Evolutionary conservation across 2,888 invertebrate species (phyloP).

Genomic region (Halictus quadricinctus): DNA sequence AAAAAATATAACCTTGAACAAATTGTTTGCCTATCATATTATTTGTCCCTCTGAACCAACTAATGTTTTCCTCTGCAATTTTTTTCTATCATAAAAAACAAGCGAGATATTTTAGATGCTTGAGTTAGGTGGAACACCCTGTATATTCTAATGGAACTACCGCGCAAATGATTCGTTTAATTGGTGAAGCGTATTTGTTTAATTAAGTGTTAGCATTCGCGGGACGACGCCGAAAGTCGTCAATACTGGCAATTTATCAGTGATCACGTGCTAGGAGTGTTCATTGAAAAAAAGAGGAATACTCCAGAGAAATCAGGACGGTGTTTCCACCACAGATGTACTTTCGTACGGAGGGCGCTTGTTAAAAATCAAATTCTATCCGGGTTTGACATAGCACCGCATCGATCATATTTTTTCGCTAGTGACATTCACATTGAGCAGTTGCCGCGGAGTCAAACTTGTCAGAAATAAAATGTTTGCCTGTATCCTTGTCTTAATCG

Average conservation of each 20-base stretch:
- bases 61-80: too few relatives aligned
- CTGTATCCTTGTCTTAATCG: not conserved
- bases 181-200: not conserved
- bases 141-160: not conserved
- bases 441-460: not conserved
- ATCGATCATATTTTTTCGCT: not conserved
- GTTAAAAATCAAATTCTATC: conserved; percentile 24
- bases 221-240: not conserved
- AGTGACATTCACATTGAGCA: not conserved
- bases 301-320: conserved; percentile 34
- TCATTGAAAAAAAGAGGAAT: conserved; percentile 18
- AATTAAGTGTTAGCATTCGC: not conserved
- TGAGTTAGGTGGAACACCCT: too few relatives aligned
- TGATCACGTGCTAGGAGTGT: not conserved
- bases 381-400: not conserved
- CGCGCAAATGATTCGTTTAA: not conserved
- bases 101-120: too few relatives aligned
- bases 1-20: too few relatives aligned
- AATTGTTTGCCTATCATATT: too few relatives aligned
- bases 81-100: too few relatives aligned
- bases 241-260: not conserved
- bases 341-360: not conserved
- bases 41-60: too few relatives aligned
- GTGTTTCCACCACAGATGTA: not conserved
- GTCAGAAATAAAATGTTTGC: not conserved